Percentiles rank a stretch among this genome's conserved stretches.
Evolutionary conservation across 2,888 invertebrate genomes (phyloP).

Genomic region (Theretra japonica): DNA sequence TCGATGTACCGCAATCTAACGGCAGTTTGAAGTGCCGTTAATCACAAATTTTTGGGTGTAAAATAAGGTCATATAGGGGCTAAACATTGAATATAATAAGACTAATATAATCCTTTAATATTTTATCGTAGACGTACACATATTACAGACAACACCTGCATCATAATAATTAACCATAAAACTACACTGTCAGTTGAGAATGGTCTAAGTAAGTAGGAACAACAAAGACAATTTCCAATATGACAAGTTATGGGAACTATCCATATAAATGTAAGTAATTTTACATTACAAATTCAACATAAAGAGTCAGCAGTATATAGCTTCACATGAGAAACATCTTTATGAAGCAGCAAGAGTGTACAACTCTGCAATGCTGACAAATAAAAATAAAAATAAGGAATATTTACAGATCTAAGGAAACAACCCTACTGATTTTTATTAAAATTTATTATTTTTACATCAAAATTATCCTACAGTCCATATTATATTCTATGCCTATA

Average conservation of each 20-base stretch:
- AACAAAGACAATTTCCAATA: conserved; percentile 25
- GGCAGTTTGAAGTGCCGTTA: conserved; percentile 13
- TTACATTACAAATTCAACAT: conserved; percentile 12
- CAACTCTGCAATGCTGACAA: conserved; percentile 31
- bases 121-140: conserved; percentile 26
- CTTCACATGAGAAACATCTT: conserved; percentile 17
- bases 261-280: conserved; percentile 21
- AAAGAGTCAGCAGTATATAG: conserved; percentile 10
- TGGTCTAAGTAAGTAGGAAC: conserved; percentile 20
- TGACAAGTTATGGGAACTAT: conserved; percentile 24
- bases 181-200: conserved; percentile 26
- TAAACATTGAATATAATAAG: conserved; percentile 21
- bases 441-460: conserved; percentile 74
- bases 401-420: conserved; percentile 81
- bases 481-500: conserved; percentile 69
- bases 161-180: conserved; percentile 3
- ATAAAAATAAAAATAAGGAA: conserved; percentile 58
- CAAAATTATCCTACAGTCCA: conserved; percentile 70
- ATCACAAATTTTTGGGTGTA: neutral
- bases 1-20: conserved; percentile 3
- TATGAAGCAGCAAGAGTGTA: conserved; percentile 7
- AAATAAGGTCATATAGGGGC: conserved; percentile 24
- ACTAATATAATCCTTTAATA: conserved; percentile 28
- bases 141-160: conserved; percentile 17
- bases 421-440: conserved; percentile 78